These are phyloP conservation scores for Unio delphinus DNA, from an alignment of 2,888 invertebrate species.

Conservation along the genomic window DNA sequence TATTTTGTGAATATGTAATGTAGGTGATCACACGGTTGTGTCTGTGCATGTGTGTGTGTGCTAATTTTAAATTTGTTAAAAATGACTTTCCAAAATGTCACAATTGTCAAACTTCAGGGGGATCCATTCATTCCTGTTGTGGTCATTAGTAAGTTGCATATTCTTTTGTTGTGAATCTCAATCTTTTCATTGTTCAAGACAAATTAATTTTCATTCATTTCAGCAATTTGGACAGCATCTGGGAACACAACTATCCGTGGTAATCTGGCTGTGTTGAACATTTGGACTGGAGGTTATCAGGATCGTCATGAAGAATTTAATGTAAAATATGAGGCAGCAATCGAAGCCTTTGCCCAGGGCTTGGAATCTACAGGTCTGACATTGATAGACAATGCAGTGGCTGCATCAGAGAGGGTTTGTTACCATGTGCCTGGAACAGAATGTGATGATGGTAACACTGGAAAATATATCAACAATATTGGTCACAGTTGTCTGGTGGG, in stretches of 20 bases:
- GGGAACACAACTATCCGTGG: conserved; percentile 35
- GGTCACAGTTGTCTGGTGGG: conserved; percentile 51
- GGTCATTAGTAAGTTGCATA: neutral
- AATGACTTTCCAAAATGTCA: too few species aligned
- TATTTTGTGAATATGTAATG: too few species aligned
- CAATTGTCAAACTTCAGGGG: too few species aligned
- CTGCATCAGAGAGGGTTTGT: conserved; percentile 57
- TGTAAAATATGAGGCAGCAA: conserved; percentile 43
- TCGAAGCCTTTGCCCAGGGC: conserved; percentile 29
- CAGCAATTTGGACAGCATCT: conserved; percentile 55
- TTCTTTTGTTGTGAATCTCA: neutral
- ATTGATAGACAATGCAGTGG: conserved; percentile 53
- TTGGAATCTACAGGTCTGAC: conserved; percentile 31
- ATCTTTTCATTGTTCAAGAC: neutral
- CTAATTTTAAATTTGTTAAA: too few species aligned
- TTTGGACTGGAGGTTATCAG: conserved; percentile 59
- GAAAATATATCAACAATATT: conserved; percentile 43
- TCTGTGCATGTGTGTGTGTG: too few species aligned
- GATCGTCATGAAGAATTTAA: conserved; percentile 48
- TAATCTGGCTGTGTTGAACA: conserved; percentile 55
- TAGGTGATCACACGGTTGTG: too few species aligned
- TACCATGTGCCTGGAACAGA: conserved; percentile 39
- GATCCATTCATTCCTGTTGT: too few species aligned
- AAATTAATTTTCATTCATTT: conserved; percentile 11
- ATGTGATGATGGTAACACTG: conserved; percentile 28